Percentiles rank a stretch among this genome's conserved stretches.
Evolutionary conservation across 2,113 vertebrate species (phyloP).

Genomic region (Pantherophis guttatus): DNA sequence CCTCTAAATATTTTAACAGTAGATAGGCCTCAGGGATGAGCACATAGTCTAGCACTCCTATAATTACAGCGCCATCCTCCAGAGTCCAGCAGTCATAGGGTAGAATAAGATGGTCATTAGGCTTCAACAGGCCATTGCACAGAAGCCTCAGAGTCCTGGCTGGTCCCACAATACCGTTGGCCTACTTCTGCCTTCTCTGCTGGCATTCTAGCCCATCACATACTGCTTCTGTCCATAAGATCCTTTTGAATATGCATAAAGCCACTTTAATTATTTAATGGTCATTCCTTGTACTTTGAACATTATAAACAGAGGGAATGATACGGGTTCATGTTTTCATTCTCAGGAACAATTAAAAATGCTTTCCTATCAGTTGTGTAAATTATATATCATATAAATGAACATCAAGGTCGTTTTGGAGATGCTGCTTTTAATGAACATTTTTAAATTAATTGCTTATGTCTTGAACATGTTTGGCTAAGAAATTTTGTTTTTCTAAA

Average conservation of each 20-base stretch:
- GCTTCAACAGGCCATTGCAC: neutral
- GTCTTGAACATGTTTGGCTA: neutral
- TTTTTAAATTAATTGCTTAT: conserved; percentile 1
- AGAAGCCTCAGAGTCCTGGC: neutral
- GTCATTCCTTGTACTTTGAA: neutral
- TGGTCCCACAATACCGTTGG: neutral
- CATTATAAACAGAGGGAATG: neutral
- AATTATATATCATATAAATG: neutral
- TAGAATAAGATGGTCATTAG: neutral
- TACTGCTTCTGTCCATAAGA: neutral
- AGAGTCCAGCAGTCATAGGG: neutral
- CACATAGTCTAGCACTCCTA: neutral
- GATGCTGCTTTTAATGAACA: neutral
- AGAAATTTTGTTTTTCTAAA: conserved; percentile 11
- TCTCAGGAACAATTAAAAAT: neutral
- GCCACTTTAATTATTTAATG: neutral
- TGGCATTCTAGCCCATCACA: neutral
- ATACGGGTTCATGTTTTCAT: neutral
- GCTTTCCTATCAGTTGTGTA: neutral
- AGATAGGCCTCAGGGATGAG: neutral
- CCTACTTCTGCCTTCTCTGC: neutral
- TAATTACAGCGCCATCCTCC: neutral
- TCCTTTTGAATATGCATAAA: too few relatives aligned
- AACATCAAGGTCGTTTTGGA: neutral
- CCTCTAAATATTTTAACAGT: neutral